These are phyloP conservation scores for Branchellion lobata DNA, from an alignment of 2,888 invertebrate genomes.

Conservation along the genomic window DNA sequence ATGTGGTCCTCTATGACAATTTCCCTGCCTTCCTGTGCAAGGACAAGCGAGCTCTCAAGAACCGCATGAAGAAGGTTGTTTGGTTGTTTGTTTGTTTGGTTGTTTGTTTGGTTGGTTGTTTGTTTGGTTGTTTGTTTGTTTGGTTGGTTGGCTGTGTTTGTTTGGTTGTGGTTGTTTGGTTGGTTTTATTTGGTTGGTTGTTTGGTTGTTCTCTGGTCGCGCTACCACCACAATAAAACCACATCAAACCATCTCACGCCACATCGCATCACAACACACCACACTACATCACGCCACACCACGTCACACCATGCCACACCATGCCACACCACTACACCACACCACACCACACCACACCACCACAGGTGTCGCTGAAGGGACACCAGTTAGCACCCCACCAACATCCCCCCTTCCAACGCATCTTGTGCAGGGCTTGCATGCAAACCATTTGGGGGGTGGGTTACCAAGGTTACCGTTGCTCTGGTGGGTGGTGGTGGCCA, in stretches of 20 bases:
- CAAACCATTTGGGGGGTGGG: constrained; percentile 90
- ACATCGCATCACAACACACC: neutral
- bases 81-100: neutral
- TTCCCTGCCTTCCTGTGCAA: constrained; percentile 82
- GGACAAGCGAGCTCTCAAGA: constrained; percentile 70
- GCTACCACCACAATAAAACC: neutral
- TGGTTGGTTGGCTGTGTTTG: neutral
- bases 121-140: neutral
- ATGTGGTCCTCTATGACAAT: constrained; percentile 68
- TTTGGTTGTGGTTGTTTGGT: neutral
- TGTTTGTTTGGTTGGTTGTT: neutral
- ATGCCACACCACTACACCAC: neutral
- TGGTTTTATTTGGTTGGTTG: neutral
- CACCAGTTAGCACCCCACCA: constrained; percentile 87
- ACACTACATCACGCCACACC: neutral
- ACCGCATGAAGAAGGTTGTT: constrained; percentile 42
- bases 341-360: neutral
- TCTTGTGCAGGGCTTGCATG: constrained; percentile 82
- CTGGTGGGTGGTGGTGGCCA: constrained; percentile 68
- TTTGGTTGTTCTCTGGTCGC: neutral
- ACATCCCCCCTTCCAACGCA: constrained; percentile 80
- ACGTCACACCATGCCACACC: neutral
- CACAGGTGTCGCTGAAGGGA: constrained; percentile 70
- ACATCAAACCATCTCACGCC: neutral
- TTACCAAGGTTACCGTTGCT: constrained; percentile 93